phyloP scores from a whole-genome alignment of 2,888 invertebrate species.

The Drosophila pseudotakahashii region DNA sequence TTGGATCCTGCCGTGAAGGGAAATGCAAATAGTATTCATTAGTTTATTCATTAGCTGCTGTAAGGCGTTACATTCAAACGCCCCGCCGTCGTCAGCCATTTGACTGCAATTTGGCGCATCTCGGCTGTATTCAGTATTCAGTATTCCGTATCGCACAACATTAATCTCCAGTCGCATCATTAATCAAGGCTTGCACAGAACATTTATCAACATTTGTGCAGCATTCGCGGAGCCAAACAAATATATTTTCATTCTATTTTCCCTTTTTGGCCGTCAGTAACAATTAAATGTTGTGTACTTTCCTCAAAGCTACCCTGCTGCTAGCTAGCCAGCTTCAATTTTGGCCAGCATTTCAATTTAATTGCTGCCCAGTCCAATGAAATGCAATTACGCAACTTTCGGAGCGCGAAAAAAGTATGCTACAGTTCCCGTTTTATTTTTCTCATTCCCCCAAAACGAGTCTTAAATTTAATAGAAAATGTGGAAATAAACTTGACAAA shows the following conservation, averaged over 20 bases:
- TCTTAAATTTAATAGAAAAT: slow-evolving; percentile 19
- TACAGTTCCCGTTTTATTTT: background rate
- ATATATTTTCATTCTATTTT: slow-evolving; percentile 47
- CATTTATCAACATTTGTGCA: slow-evolving; percentile 73
- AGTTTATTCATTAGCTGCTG: slow-evolving; percentile 11
- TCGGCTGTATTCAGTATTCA: background rate
- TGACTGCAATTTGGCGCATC: slow-evolving; percentile 56
- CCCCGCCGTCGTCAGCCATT: slow-evolving; percentile 7
- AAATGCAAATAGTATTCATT: slow-evolving; percentile 11
- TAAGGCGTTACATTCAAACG: too few species aligned
- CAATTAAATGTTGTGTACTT: slow-evolving; percentile 29
- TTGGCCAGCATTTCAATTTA: slow-evolving; percentile 48
- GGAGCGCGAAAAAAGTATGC: slow-evolving; percentile 4
- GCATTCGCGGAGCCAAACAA: slow-evolving; percentile 57
- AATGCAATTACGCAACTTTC: slow-evolving; percentile 3
- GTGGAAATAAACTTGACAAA: slow-evolving; percentile 3
- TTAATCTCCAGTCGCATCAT: slow-evolving; percentile 70
- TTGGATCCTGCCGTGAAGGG: slow-evolving; percentile 89
- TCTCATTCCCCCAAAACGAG: background rate
- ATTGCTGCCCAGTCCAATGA: slow-evolving; percentile 5
- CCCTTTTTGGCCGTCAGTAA: slow-evolving; percentile 12
- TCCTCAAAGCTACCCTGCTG: background rate
- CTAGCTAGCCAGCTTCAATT: background rate
- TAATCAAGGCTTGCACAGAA: slow-evolving; percentile 62
- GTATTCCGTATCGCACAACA: slow-evolving; percentile 43